Conservation (phyloP, 2,113 vertebrate species). For the Dicerorhinus sumatrensis region DNA sequence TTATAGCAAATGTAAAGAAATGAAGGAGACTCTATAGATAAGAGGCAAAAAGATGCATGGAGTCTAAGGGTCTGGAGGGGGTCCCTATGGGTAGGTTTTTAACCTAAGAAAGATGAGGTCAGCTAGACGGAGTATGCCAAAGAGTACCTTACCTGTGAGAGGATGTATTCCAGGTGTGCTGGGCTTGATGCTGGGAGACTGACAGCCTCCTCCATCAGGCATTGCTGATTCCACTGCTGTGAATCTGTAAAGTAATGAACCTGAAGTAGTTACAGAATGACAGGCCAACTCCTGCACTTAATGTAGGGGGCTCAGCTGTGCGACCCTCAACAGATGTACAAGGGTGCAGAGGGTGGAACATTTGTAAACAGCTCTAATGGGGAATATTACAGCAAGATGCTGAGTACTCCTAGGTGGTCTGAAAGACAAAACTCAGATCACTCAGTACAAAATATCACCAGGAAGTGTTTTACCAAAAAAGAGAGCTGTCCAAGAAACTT, state of each 20-base stretch:
- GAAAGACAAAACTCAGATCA: not conserved
- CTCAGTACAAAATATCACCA: not conserved
- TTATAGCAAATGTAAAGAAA: not conserved
- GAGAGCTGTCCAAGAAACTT: not conserved
- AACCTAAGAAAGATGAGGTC: not conserved
- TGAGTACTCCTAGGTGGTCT: not conserved
- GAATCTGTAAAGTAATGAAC: not conserved
- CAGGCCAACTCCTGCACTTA: not conserved
- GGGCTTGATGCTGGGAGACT: not conserved
- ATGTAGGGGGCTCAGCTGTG: not conserved
- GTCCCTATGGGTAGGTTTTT: not conserved
- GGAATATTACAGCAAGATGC: not conserved
- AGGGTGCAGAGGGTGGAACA: not conserved
- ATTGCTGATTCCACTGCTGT: not conserved
- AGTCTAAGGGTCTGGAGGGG: not conserved
- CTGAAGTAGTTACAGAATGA: not conserved
- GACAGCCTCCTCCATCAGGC: not conserved
- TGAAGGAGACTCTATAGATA: not conserved
- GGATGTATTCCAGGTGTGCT: not conserved
- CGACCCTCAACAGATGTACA: not conserved
- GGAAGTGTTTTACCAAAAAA: not conserved
- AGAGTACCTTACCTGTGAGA: not conserved
- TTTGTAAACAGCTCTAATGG: not conserved
- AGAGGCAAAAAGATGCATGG: not conserved
- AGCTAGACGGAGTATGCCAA: not conserved